Evolutionary conservation across 1,140 invertebrate species (phyloP).

Genomic region (Drosophila ambigua): DNA sequence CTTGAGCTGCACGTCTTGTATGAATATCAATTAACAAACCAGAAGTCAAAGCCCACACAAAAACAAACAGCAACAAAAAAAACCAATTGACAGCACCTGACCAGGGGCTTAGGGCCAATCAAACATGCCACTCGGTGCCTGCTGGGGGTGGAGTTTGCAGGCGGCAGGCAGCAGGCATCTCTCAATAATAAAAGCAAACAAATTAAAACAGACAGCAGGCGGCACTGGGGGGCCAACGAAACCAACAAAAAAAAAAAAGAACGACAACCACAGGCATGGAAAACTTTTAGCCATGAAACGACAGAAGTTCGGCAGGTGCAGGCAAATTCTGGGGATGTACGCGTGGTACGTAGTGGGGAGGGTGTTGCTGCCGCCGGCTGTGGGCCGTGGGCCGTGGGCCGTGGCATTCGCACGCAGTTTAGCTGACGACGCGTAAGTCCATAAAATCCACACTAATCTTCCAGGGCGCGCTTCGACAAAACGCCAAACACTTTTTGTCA

Average conservation of each 20-base stretch:
- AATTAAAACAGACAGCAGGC: constrained; percentile 80
- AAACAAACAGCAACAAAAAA: constrained; percentile 33
- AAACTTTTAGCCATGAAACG: constrained; percentile 77
- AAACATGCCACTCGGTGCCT: constrained; percentile 42
- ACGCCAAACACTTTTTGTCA: constrained; percentile 78
- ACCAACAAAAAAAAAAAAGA: constrained; percentile 32
- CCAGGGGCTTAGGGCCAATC: constrained; percentile 70
- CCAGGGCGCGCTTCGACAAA: constrained; percentile 71
- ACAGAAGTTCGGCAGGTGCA: constrained; percentile 72
- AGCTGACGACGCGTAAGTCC: constrained; percentile 71
- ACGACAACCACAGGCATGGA: constrained; percentile 60
- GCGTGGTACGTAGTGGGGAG: neutral
- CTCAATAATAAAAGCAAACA: constrained; percentile 82
- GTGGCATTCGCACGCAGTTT: constrained; percentile 67
- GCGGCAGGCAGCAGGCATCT: constrained; percentile 55
- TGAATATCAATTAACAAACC: constrained; percentile 76
- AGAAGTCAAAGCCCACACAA: constrained; percentile 59
- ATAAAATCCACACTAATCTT: constrained; percentile 82
- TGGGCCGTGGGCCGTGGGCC: constrained; percentile 23
- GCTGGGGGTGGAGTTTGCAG: constrained; percentile 1
- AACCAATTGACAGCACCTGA: constrained; percentile 63
- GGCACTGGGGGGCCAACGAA: constrained; percentile 2
- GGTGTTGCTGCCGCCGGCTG: constrained; percentile 7
- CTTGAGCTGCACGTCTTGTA: constrained; percentile 68
- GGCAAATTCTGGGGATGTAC: neutral